A percentile compares a stretch with the other conserved stretches of the same genome.
These are phyloP conservation scores for Eristalis tenax DNA, from an alignment of 2,888 invertebrate genomes.

Conservation along the genomic window DNA sequence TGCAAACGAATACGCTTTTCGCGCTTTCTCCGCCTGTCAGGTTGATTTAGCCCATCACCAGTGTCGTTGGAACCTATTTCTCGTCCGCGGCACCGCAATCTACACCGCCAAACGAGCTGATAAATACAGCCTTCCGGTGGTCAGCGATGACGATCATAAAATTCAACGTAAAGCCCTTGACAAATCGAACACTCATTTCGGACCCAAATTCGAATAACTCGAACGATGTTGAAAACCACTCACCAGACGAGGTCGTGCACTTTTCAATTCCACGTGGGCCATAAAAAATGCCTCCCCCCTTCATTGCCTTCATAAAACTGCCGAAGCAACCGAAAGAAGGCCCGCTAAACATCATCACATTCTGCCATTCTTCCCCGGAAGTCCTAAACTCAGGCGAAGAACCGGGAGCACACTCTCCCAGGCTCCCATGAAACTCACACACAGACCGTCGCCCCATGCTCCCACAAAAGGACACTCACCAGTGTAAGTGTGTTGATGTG, in stretches of 20 bases:
- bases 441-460: too few species aligned
- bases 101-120: neutral
- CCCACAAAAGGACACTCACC: neutral
- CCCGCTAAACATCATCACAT: neutral
- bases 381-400: neutral
- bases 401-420: neutral
- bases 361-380: neutral
- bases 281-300: neutral
- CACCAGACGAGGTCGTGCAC: neutral
- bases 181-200: neutral
- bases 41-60: too few species aligned
- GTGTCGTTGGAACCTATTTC: too few species aligned
- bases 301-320: neutral
- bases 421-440: too few species aligned
- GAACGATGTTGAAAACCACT: neutral
- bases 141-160: neutral
- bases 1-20: too few species aligned
- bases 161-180: neutral
- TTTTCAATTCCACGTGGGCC: neutral
- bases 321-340: neutral
- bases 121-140: neutral
- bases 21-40: too few species aligned
- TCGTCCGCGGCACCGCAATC: neutral
- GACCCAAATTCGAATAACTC: neutral
- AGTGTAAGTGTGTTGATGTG: neutral